phyloP scores from a whole-genome alignment of 2,797 vertebrate species.

The Rhyacichthys aspro region DNA sequence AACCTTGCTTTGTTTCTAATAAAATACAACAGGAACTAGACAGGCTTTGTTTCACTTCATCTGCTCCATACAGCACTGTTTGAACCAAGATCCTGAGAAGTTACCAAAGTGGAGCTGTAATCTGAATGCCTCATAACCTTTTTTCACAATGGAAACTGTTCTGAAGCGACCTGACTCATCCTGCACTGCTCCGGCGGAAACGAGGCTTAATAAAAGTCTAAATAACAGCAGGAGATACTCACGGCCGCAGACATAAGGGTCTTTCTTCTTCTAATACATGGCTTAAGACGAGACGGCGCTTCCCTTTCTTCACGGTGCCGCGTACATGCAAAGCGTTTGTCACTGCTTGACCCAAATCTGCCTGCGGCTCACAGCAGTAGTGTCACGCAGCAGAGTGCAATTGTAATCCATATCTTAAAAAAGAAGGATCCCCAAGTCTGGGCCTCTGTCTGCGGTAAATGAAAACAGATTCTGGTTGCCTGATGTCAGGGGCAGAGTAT shows the following conservation, averaged over 20 bases:
- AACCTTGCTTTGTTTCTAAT: too few relatives aligned
- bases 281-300: conserved; percentile 25
- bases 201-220: not conserved
- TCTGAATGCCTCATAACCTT: not conserved
- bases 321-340: conserved; percentile 35
- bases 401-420: conserved; percentile 25
- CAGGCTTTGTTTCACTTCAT: too few relatives aligned
- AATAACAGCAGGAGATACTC: not conserved
- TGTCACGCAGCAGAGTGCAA: conserved; percentile 19
- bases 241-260: conserved; percentile 10
- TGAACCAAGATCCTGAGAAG: too few relatives aligned
- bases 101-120: too few relatives aligned
- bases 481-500: conserved; percentile 25
- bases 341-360: conserved; percentile 66
- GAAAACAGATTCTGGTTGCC: conserved; percentile 29
- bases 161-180: not conserved
- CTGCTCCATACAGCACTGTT: too few relatives aligned
- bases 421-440: conserved; percentile 4
- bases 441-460: conserved; percentile 29
- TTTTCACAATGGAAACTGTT: not conserved
- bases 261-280: conserved; percentile 16
- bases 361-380: conserved; percentile 38
- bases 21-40: too few relatives aligned
- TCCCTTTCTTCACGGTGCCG: conserved; percentile 31
- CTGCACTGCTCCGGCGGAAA: not conserved